Base-by-base conservation (phyloP, 2,888 invertebrate genomes). In the Papilio gigon region DNA sequence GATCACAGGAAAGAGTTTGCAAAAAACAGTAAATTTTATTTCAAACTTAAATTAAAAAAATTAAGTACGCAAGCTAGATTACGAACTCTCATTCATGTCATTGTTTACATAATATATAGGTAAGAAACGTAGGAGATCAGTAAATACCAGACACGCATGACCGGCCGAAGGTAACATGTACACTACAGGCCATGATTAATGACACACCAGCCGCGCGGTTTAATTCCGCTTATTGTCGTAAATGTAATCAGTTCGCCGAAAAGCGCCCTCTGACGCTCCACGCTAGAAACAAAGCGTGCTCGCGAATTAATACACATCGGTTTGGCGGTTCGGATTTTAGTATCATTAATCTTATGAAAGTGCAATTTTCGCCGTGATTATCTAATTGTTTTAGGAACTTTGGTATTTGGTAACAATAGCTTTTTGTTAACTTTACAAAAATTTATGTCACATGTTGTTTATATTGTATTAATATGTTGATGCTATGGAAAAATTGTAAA, bases 181-280 rank as follows among this genome's bases (percentile, higher is more conserved):
- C 75, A 77, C 76, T 75, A 73, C 75, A 44, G 71, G 77, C 76
- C 80, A 78, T 87, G 87, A 87, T 87, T 85, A 86, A 86, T 86
- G 80, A 64, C 72, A 30, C 71, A 68, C 67, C 17, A 33, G 8
- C 37, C 67, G 68, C 70, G 71, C 71, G 73, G 73, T 85, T 85
- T 86, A 86, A 87, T 87, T 83, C 83, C 74, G 80, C 81, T 85
- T 86, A 87, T 86, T 84, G 82, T 79, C 77, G 75, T 78, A 80
- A 84, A 84, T 84, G 83, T 82, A 86, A 86, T 80, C 78, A 76
- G 73, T 75, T 72, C 72, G 40, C 44, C 53, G 62, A 72, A 72
- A 66, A 50, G 63, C 72, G 68, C 58, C 69, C 67, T 72, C 72
- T 72, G 70, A 71, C 72, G 74, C 72, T 65, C 33, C 62, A 56